These are phyloP conservation scores for Aphelenchoides fujianensis DNA, from an alignment of 1,140 invertebrate species.

Conservation along the genomic window DNA sequence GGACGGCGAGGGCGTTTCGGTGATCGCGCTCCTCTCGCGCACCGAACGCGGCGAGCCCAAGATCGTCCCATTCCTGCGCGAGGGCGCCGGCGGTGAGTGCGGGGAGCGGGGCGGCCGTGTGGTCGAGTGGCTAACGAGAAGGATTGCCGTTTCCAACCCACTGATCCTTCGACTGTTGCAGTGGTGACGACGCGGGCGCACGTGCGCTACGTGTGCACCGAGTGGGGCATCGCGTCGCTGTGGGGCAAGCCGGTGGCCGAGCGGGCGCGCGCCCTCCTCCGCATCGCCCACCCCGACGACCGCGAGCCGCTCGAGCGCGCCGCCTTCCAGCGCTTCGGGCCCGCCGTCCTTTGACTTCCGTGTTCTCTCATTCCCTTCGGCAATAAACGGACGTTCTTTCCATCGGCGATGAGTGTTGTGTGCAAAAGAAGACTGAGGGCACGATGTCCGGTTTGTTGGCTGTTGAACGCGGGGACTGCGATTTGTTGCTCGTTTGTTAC, in stretches of 20 bases:
- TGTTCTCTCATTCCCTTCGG: neutral
- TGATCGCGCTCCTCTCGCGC: conserved; percentile 82
- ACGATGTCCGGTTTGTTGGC: too few relatives aligned
- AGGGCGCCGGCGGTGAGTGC: conserved; percentile 21
- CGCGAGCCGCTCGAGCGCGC: conserved; percentile 80
- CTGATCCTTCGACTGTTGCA: too few relatives aligned
- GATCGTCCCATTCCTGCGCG: conserved; percentile 78
- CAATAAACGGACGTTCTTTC: too few relatives aligned
- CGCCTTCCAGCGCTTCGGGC: conserved; percentile 67
- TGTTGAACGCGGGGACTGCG: too few relatives aligned
- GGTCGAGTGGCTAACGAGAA: too few relatives aligned
- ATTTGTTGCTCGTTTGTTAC: too few relatives aligned
- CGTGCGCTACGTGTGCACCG: conserved; percentile 80
- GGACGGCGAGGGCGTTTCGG: conserved; percentile 84
- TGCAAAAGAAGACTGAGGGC: neutral
- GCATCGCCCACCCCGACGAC: conserved; percentile 84
- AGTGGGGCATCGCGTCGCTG: conserved; percentile 82
- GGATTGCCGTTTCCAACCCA: too few relatives aligned
- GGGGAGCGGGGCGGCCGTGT: conserved; percentile 85
- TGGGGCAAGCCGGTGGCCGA: conserved; percentile 85
- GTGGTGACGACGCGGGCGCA: conserved; percentile 88
- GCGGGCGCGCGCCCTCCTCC: conserved; percentile 81
- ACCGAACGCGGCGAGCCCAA: conserved; percentile 83
- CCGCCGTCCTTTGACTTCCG: neutral
- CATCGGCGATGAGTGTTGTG: neutral